Base-by-base conservation (phyloP, 1,140 invertebrate species). In the Rhizoglyphus robini region DNA sequence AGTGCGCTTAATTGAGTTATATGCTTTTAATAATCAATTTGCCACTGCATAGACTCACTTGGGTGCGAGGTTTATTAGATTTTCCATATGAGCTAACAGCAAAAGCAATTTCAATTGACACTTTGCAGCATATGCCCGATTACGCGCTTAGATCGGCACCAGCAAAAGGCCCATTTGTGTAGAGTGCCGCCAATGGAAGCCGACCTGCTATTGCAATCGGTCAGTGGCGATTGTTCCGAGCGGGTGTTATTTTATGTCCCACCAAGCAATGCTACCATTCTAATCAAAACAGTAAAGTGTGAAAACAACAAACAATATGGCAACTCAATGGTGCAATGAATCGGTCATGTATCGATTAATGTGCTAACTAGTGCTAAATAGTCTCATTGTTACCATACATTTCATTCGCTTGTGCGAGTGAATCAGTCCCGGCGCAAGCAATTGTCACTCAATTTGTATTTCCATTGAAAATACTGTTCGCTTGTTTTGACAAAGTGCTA, bases 1-100 rank as follows among this genome's bases (percentile, higher is more conserved):
- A 54, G 51, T 54, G 51, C 15, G 8, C 51, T 32, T 54, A 54
- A 54, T 54, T 54, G 51, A 54, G 51, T 54, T 54, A 54, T 54
- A 32, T 54, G 51, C 51, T 54, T 54, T 54, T 54, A 54, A 54
- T 54, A 54, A 54, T 5, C 51, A 54, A 54, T 54, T 54, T 54
- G 51, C 20, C 51, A 20, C 15, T 54, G 8, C 51, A 54, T 32
- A 54, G 23, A 54, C 31, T 8, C 51, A 54, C 23, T 8, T 23
- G 8, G 8, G 51, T 5, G 51, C 51, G 8, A 11, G 31, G 51
- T 54, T 54, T 54, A 54, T 54, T 54, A 54, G 51, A 54, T 54
- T 54, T 54, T 54, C 51, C 51, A 54, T 54, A 25, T 32, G 51
- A 54, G 27, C n/a, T 8, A 23, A 46, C 5, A 60, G 30, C 34